These are phyloP conservation scores for Mustela lutreola DNA, from an alignment of 2,113 vertebrate genomes.

Conservation along the genomic window DNA sequence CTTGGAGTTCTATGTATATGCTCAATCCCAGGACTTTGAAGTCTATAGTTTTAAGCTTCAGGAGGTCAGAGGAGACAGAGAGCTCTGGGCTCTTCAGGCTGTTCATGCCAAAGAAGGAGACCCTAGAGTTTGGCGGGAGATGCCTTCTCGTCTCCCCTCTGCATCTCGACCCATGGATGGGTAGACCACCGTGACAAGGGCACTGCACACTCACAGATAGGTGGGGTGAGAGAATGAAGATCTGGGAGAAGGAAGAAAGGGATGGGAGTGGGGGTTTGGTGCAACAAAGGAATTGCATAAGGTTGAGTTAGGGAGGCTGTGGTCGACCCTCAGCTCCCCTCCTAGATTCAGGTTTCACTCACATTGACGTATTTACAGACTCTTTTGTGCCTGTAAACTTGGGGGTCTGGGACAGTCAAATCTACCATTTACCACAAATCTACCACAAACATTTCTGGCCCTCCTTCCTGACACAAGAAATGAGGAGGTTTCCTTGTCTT, in stretches of 20 bases:
- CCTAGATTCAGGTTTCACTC: background rate
- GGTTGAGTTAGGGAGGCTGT: background rate
- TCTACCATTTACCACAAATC: background rate
- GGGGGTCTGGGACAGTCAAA: background rate
- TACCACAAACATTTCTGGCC: background rate
- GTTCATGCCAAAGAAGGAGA: background rate
- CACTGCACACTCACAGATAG: background rate
- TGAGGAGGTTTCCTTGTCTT: background rate
- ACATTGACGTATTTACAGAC: background rate
- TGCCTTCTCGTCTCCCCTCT: rapidly evolving
- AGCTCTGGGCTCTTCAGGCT: background rate
- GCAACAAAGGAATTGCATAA: rapidly evolving
- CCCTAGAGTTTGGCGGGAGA: background rate
- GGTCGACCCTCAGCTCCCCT: background rate
- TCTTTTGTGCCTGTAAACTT: background rate
- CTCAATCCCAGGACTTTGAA: background rate
- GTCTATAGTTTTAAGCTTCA: background rate
- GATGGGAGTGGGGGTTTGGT: background rate
- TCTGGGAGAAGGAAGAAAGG: background rate
- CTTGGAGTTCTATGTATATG: background rate
- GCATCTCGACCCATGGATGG: background rate
- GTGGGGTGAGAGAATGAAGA: background rate
- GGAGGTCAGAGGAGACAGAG: background rate
- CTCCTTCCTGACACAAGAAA: background rate
- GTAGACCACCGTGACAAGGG: too few relatives aligned